phyloP scores from a whole-genome alignment of 2,888 invertebrate species.

The Tanypteryx hageni region DNA sequence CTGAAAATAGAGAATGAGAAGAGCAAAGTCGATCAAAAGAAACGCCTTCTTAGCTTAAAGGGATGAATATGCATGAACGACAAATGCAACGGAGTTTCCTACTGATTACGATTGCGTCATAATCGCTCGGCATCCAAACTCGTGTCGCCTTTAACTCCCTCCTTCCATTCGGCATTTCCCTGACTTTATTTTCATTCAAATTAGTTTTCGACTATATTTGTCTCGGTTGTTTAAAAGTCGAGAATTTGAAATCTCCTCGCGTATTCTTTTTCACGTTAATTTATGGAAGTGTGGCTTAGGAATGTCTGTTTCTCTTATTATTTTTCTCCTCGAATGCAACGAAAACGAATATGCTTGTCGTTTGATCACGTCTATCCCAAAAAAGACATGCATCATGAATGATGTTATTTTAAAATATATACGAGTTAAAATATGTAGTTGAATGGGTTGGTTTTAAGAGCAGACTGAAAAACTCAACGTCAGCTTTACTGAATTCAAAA shows the following conservation, averaged over 20 bases:
- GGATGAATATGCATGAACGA: slow-evolving; percentile 52
- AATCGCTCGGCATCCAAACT: slow-evolving; percentile 7
- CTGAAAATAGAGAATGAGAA: neutral
- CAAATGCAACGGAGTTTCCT: slow-evolving; percentile 9
- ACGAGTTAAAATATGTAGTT: no score
- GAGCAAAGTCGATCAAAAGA: neutral
- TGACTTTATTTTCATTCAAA: neutral
- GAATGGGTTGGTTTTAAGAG: no score
- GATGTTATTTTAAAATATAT: no score
- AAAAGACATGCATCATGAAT: no score
- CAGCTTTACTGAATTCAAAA: no score
- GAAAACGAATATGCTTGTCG: no score
- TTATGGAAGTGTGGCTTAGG: no score
- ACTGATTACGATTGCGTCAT: slow-evolving; percentile 35
- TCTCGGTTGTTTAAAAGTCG: neutral
- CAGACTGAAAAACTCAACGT: no score
- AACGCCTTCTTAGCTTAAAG: neutral
- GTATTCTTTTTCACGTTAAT: no score
- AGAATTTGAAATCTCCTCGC: neutral
- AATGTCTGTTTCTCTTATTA: no score
- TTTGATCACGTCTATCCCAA: no score
- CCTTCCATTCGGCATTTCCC: neutral
- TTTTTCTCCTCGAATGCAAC: no score
- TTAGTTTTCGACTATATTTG: neutral
- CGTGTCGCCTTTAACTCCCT: neutral